Percentiles rank a stretch among this genome's conserved stretches.
phyloP scores from a whole-genome alignment of 2,797 vertebrate genomes.

The Phylloscopus collybita region DNA sequence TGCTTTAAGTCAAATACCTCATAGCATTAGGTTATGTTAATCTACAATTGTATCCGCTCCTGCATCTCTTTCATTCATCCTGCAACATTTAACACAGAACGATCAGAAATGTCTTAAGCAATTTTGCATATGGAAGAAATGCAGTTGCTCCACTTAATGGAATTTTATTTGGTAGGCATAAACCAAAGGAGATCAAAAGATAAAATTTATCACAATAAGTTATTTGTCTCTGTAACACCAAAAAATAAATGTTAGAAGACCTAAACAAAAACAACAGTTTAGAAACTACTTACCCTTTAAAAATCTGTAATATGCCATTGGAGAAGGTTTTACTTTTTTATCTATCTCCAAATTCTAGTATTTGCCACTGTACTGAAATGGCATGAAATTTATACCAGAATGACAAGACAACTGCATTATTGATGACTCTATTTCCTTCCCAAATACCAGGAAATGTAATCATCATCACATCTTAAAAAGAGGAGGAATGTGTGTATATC shows the following conservation, averaged over 20 bases:
- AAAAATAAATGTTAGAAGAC: conserved; percentile 42
- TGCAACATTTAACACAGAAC: background rate
- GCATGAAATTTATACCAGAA: background rate
- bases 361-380: background rate
- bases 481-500: background rate
- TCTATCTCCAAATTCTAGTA: background rate
- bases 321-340: background rate
- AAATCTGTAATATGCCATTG: background rate
- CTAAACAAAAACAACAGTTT: background rate
- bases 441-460: background rate
- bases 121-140: background rate
- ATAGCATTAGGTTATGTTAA: background rate
- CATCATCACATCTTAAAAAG: background rate
- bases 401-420: background rate
- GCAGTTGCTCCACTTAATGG: background rate
- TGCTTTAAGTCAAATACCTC: background rate
- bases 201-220: conserved; percentile 51
- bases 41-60: background rate
- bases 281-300: background rate
- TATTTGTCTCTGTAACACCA: conserved; percentile 6
- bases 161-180: conserved; percentile 29
- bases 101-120: background rate
- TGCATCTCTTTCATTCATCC: background rate
- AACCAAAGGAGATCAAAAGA: conserved; percentile 8
- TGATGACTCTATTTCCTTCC: background rate